A percentile compares a stretch with the other conserved stretches of the same genome.
Evolutionary conservation across 1,140 invertebrate genomes (phyloP).

Genomic region (Hylyphantes graminicola): DNA sequence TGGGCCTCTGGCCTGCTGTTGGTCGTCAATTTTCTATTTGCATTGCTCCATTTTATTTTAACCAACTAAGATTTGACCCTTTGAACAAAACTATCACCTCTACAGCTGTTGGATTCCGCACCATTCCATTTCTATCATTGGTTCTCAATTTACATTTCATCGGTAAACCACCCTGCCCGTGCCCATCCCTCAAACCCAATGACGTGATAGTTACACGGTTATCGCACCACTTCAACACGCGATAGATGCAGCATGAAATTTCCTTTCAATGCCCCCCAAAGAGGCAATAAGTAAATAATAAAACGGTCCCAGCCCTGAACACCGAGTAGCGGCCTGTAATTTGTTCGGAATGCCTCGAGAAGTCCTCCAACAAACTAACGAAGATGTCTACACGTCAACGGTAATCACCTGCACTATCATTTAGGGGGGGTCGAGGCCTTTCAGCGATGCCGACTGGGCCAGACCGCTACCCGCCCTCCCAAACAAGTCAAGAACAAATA

Average conservation of each 20-base stretch:
- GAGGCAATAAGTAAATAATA: constrained; percentile 32
- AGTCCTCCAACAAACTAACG: constrained; percentile 33
- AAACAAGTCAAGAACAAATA: constrained; percentile 31
- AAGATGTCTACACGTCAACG: constrained; percentile 59
- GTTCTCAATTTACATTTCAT: too few species aligned
- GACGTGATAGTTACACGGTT: too few species aligned
- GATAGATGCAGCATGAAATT: background rate
- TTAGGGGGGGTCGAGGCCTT: constrained; percentile 24
- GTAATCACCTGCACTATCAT: constrained; percentile 54
- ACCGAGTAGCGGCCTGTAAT: constrained; percentile 51
- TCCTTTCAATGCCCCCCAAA: constrained; percentile 10
- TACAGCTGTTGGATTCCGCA: too few species aligned
- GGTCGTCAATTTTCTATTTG: too few species aligned
- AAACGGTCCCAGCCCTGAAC: constrained; percentile 26
- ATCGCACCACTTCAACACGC: too few species aligned
- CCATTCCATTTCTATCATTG: too few species aligned
- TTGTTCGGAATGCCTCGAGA: constrained; percentile 47
- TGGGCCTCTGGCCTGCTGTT: too few species aligned
- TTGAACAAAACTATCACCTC: too few species aligned
- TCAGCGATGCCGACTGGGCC: constrained; percentile 40
- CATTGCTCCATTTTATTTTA: too few species aligned
- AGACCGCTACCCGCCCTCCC: constrained; percentile 38
- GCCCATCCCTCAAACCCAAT: too few species aligned
- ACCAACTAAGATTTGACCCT: too few species aligned
- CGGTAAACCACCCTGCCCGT: too few species aligned